Evolutionary conservation across 1,140 invertebrate genomes (phyloP).

Genomic region (Halictus rubicundus): DNA sequence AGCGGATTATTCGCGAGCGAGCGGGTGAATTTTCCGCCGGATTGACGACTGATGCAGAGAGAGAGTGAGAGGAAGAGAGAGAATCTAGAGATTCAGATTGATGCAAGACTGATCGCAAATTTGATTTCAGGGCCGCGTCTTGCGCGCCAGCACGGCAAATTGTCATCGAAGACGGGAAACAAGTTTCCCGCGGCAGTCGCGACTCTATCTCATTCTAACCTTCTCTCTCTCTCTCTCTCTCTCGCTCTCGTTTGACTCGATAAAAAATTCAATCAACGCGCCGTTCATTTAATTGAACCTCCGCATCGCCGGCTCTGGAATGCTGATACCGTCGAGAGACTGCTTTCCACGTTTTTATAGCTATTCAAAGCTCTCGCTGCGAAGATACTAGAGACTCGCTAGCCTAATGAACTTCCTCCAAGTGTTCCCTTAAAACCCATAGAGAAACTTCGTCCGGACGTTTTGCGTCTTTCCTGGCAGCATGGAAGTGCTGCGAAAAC

Average conservation of each 20-base stretch:
- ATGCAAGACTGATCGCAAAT: conserved; percentile 37
- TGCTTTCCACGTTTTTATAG: too few species aligned
- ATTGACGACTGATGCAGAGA: background rate
- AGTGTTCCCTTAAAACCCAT: too few species aligned
- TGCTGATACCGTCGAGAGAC: background rate
- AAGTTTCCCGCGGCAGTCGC: background rate
- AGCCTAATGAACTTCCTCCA: background rate
- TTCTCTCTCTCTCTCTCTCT: too few species aligned
- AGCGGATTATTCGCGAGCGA: conserved; percentile 51
- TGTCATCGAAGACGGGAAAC: conserved; percentile 33
- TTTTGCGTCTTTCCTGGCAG: too few species aligned
- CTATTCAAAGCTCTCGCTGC: too few species aligned
- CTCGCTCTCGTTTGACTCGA: background rate
- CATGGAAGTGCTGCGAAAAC: too few species aligned
- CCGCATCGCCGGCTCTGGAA: background rate
- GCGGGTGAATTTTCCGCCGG: conserved; percentile 56
- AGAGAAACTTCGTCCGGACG: too few species aligned
- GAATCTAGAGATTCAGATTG: background rate
- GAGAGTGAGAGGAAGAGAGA: background rate
- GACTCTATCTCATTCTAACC: too few species aligned
- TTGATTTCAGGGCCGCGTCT: conserved; percentile 21
- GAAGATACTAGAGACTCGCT: too few species aligned
- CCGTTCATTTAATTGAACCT: conserved; percentile 8
- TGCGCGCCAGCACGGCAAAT: conserved; percentile 11
- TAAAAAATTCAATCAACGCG: conserved; percentile 19